These are phyloP conservation scores for Exocentrus adspersus DNA, from an alignment of 2,888 invertebrate species.

Conservation along the genomic window DNA sequence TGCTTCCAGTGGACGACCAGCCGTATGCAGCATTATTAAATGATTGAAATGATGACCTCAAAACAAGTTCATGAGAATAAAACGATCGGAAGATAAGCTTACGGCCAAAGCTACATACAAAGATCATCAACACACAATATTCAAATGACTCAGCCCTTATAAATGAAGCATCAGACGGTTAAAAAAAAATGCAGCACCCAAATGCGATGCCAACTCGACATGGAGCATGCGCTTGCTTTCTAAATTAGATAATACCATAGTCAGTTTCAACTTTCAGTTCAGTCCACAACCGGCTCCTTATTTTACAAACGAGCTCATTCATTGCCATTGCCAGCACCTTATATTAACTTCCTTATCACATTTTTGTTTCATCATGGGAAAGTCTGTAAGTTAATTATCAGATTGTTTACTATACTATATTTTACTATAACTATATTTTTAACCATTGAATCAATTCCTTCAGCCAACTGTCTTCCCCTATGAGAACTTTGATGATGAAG, in stretches of 20 bases:
- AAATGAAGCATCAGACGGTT: not conserved
- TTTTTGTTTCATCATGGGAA: conserved; percentile 2
- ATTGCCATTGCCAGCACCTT: no score
- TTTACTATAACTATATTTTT: no score
- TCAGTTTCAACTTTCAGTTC: no score
- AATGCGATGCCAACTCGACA: not conserved
- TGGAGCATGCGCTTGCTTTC: conserved; percentile 6
- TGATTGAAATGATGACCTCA: not conserved
- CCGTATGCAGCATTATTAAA: no score
- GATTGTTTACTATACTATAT: no score
- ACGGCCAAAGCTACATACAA: not conserved
- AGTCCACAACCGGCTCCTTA: conserved; percentile 2
- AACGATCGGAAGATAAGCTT: not conserved
- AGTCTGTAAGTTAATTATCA: conserved; percentile 2
- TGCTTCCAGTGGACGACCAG: no score
- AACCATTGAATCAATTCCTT: conserved; percentile 1
- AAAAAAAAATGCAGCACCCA: not conserved
- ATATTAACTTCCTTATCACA: no score
- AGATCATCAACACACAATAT: not conserved
- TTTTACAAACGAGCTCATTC: no score
- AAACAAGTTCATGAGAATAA: not conserved
- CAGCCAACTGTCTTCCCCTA: conserved; percentile 47
- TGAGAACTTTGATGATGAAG: conserved; percentile 55
- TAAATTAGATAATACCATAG: conserved; percentile 5
- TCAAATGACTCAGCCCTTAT: conserved; percentile 8